phyloP scores from a whole-genome alignment of 1,140 invertebrate genomes.

The Monomorium pharaonis region DNA sequence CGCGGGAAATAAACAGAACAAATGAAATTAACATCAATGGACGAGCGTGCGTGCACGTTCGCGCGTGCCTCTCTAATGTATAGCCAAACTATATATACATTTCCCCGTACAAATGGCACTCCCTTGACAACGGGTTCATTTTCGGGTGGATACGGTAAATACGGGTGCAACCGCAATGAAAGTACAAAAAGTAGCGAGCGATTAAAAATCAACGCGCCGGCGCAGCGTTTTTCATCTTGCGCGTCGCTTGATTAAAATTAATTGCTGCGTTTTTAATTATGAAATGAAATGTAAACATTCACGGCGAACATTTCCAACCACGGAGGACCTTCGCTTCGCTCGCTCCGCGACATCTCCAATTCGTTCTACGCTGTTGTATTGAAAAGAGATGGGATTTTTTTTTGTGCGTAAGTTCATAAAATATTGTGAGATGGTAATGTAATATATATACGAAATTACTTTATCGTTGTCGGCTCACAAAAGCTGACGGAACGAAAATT shows the following conservation, averaged over 20 bases:
- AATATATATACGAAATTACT: slow-evolving; percentile 37
- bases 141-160: slow-evolving; percentile 39
- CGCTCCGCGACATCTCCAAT: background rate
- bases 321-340: background rate
- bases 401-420: slow-evolving; percentile 35
- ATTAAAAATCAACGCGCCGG: slow-evolving; percentile 21
- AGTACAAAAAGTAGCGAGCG: slow-evolving; percentile 8
- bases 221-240: slow-evolving; percentile 50
- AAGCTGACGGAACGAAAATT: slow-evolving; percentile 36
- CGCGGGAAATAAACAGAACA: slow-evolving; percentile 68
- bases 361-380: background rate
- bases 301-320: background rate
- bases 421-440: slow-evolving; percentile 13
- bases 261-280: slow-evolving; percentile 53
- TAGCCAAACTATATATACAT: slow-evolving; percentile 56
- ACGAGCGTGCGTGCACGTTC: slow-evolving; percentile 34
- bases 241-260: slow-evolving; percentile 51
- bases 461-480: background rate
- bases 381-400: slow-evolving; percentile 13
- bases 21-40: slow-evolving; percentile 67
- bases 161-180: slow-evolving; percentile 40
- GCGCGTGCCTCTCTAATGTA: slow-evolving; percentile 59
- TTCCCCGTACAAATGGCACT: slow-evolving; percentile 54
- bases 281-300: slow-evolving; percentile 15
- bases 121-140: slow-evolving; percentile 23